Evolutionary conservation across 2,113 vertebrate genomes (phyloP), one percentile per base, ranked within the genome.

Genomic region (Rhabdomys dilectus): DNA sequence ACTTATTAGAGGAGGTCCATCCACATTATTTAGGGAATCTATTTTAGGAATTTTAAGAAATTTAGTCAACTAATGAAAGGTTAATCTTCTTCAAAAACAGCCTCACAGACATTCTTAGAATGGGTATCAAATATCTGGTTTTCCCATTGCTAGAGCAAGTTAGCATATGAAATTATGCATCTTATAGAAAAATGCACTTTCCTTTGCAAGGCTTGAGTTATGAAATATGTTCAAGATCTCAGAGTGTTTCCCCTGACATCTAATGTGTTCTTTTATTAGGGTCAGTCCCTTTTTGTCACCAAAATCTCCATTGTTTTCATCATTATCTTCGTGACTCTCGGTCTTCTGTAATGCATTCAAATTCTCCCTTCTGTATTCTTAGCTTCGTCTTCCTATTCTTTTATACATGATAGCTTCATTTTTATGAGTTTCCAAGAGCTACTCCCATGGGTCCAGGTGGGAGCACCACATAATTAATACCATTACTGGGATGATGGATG

Each of bases 121-220:
- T 68, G 12, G 77, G 66, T 81, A 81, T 7, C 78, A 94, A 72
- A 29, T 51, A 60, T n/a, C 11, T 89, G 36, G n/a, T 53, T 3
- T 75, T 10, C 42, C 9, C 42, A 9, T 80, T 42, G 68, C 22
- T 34, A 15, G 66, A 5, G 75, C 45, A 94, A 62, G 39, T 34
- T 91, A 45, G 56, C 22, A 78, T 34, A 34, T 95, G 80, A 92
- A 97, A 89, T 80, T 76, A 86, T 89, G 17, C 5, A 2, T 88
- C 5, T 26, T 12, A 45, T 24, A n/a, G 16, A 90, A n/a, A n/a
- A 56, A 31, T 36, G 39, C 4, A 78, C 2, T 93, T 91, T 26
- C 15, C 6, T 96, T 94, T 85, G 13, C 7, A 42, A 31, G 31
- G 22, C 19, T 93, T 94, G 16, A 66, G 9, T 8, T 56, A 7